A percentile compares a stretch with the other conserved stretches of the same genome.
Conservation (phyloP, 2,797 vertebrate genomes). For the Nothura maculosa region DNA sequence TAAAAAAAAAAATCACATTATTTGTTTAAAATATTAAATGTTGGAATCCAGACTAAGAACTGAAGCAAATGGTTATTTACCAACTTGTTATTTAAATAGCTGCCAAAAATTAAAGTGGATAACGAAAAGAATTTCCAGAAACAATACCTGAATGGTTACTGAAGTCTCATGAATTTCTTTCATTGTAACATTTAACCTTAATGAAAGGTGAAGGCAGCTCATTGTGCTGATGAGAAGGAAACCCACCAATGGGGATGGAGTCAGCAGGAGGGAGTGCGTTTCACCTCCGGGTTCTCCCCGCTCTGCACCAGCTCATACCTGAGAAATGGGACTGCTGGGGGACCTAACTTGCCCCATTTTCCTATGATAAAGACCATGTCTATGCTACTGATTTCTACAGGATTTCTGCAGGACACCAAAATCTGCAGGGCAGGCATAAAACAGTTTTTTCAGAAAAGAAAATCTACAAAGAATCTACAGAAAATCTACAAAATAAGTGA, state of each 20-base stretch:
- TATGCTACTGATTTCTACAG: neutral
- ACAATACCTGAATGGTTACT: neutral
- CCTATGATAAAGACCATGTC: neutral
- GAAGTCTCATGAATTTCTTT: neutral
- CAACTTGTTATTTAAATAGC: neutral
- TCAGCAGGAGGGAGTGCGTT: neutral
- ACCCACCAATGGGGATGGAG: neutral
- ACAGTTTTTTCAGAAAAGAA: neutral
- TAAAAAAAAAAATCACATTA: neutral
- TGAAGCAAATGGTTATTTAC: neutral
- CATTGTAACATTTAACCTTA: neutral
- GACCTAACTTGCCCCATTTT: accelerated
- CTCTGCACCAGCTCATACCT: neutral
- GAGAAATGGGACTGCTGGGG: neutral
- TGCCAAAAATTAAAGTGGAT: neutral
- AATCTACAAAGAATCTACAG: too few species aligned
- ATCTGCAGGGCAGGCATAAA: neutral
- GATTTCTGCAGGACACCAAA: neutral
- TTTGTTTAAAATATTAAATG: conserved; percentile 3
- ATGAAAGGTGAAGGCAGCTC: neutral
- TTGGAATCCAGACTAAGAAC: neutral
- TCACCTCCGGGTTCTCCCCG: accelerated
- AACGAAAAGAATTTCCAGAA: neutral
- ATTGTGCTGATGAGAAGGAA: neutral
- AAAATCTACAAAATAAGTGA: neutral